Evolutionary conservation across 2,797 vertebrate genomes (phyloP).

Genomic region (Pempheris klunzingeri): DNA sequence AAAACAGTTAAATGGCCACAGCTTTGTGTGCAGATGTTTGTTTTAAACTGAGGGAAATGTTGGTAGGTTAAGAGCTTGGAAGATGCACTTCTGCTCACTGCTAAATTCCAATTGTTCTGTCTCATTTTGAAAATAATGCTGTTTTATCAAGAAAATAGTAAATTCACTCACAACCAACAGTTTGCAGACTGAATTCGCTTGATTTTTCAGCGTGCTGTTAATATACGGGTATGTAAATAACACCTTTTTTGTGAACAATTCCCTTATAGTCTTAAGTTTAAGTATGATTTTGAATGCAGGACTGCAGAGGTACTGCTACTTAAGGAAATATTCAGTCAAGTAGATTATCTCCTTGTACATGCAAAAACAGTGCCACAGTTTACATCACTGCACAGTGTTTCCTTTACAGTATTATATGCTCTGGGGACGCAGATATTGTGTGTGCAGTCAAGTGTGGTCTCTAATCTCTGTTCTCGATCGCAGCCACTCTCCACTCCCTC

Average conservation of each 20-base stretch:
- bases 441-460: background rate
- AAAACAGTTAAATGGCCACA: background rate
- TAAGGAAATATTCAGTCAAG: background rate
- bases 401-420: background rate
- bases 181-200: background rate
- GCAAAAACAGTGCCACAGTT: background rate
- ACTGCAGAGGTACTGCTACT: background rate
- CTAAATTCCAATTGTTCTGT: background rate
- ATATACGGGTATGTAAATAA: no score
- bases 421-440: background rate
- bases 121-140: background rate
- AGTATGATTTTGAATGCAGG: background rate
- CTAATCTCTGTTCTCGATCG: background rate
- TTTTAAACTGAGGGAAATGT: background rate
- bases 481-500: background rate
- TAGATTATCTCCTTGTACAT: background rate
- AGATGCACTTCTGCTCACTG: background rate
- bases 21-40: background rate
- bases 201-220: background rate
- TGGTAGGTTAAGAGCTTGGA: background rate
- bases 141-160: no score
- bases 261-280: background rate
- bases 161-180: no score
- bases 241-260: no score
- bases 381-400: background rate